Conservation (phyloP, 2,797 vertebrate genomes). For the Squalus acanthias region DNA sequence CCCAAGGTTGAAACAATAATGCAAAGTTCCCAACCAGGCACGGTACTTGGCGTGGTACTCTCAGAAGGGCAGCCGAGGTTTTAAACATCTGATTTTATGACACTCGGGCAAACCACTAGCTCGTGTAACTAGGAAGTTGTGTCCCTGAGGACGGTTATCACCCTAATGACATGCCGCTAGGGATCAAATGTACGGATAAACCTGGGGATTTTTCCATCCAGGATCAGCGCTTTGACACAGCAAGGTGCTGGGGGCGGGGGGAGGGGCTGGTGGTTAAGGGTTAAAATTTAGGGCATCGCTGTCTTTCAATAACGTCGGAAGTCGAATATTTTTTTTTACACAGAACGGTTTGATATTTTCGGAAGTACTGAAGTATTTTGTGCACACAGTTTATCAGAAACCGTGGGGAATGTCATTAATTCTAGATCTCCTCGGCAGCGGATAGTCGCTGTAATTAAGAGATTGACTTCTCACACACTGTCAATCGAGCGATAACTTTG, state of each 20-base stretch:
- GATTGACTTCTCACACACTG: background rate
- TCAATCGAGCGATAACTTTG: background rate
- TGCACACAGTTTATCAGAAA: background rate
- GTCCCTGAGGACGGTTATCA: background rate
- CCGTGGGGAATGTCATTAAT: constrained; percentile 1
- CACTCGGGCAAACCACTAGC: background rate
- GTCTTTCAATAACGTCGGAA: background rate
- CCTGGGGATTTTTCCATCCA: background rate
- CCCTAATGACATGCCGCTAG: background rate
- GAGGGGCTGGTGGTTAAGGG: background rate
- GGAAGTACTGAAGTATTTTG: background rate
- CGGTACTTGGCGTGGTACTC: background rate
- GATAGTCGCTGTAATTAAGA: background rate
- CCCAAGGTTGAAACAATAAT: background rate
- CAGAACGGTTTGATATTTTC: background rate
- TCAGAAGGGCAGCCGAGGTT: background rate
- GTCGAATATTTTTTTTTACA: background rate
- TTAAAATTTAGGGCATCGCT: background rate
- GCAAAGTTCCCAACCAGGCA: background rate
- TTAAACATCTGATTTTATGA: background rate
- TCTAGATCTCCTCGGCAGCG: background rate
- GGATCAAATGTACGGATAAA: background rate
- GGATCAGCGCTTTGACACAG: background rate
- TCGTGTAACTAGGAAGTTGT: background rate
- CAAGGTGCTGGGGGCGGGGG: background rate